Evolutionary conservation across 2,888 invertebrate species (phyloP), one percentile per base, ranked within the genome.

Genomic region (Ectemnius continuus): DNA sequence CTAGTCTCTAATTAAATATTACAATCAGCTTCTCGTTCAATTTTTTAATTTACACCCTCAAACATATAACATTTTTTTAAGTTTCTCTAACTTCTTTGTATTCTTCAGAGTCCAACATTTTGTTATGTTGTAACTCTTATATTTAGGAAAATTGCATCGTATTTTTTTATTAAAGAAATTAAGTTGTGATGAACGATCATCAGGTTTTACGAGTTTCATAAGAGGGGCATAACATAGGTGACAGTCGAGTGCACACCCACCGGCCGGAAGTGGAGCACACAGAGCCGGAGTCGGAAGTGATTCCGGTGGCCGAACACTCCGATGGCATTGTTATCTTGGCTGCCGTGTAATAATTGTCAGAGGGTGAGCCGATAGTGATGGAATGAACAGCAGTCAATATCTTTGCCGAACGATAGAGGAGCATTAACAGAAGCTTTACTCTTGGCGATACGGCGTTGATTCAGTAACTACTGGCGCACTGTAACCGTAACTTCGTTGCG

Each of bases 241-340:
- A 61, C 61, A 20, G 63, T 18, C 60, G 60, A 57, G 62, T 63
- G 78, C 79, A 78, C 82, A 77, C 81, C 80, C 80, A 80, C 75
- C 70, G 76, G 79, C 80, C 84, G 87, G 86, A 87, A 84, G 85
- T 84, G 72, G 76, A 74, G 72, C 73, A 75, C 77, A 77, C 83
- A 87, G 87, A 88, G 88, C 88, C 86, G 86, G 85, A 84, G 87
- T 88, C 88, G 88, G 88, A 88, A 88, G 88, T 85, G 85, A 88
- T 87, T 88, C 85, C 86, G 84, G 86, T 85, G 85, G 71, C 74
- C 82, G 84, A 78, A 79, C 73, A 84, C 83, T 82, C 82, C 82
- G 82, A 83, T 82, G 80, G 83, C 84, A 88, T 88, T 88, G 88
- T 88, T 81, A 81, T 73, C 57, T 63, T 67, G 76, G 63, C 61